Percentiles rank a stretch among this genome's conserved stretches.
Evolutionary conservation across 1,140 invertebrate species (phyloP).

Genomic region (Calycopis cecrops): DNA sequence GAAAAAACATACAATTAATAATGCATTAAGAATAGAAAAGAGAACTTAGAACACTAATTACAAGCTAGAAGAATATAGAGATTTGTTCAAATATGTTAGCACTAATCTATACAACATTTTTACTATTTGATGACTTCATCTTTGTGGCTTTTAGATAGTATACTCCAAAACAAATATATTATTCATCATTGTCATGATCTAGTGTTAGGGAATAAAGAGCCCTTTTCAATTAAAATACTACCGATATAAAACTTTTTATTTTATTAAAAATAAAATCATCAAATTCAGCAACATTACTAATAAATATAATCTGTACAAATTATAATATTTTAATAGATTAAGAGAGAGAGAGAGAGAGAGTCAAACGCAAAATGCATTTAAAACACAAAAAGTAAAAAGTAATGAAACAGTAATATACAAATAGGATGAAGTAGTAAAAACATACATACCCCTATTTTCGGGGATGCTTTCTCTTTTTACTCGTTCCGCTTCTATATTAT

Average conservation of each 20-base stretch:
- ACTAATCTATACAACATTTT: constrained; percentile 54
- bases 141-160: not conserved
- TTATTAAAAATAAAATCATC: not conserved
- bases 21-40: constrained; percentile 58
- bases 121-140: constrained; percentile 22
- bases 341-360: not conserved
- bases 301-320: not conserved
- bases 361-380: constrained; percentile 17
- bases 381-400: constrained; percentile 24
- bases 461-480: constrained; percentile 65
- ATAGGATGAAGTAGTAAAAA: constrained; percentile 12
- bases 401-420: constrained; percentile 38
- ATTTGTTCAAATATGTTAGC: constrained; percentile 52
- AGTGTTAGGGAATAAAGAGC: too few relatives aligned
- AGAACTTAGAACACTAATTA: constrained; percentile 27
- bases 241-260: too few relatives aligned
- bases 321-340: not conserved
- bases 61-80: constrained; percentile 32
- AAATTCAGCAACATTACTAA: not conserved
- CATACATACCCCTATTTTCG: constrained; percentile 64
- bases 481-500: constrained; percentile 49
- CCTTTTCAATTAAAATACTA: too few relatives aligned
- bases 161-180: not conserved
- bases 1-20: constrained; percentile 74
- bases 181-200: not conserved